These are phyloP conservation scores for Heliconius sara DNA, from an alignment of 2,888 invertebrate species.

Conservation along the genomic window DNA sequence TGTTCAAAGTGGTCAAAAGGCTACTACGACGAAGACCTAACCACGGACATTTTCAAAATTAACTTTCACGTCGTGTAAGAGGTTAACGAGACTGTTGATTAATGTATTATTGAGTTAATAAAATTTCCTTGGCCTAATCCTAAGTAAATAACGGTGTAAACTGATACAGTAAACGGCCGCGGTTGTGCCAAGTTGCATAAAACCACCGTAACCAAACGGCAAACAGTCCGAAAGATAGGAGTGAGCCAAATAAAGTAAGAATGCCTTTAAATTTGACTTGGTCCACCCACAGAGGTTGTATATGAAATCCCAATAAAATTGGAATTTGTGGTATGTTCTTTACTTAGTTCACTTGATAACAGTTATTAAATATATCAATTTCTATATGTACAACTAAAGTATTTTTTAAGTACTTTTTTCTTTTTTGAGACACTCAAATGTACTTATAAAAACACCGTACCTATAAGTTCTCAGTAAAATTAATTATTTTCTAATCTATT, in stretches of 20 bases:
- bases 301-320: constrained; percentile 51
- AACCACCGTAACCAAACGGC: constrained; percentile 30
- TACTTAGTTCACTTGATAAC: not conserved
- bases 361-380: not conserved
- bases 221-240: constrained; percentile 40
- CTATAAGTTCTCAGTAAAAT: not conserved
- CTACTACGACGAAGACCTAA: no score
- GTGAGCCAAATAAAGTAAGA: constrained; percentile 43
- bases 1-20: no score
- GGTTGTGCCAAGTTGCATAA: constrained; percentile 43
- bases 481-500: not conserved
- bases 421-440: not conserved
- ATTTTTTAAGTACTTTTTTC: no score
- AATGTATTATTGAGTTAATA: constrained; percentile 42
- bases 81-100: constrained; percentile 42
- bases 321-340: not conserved
- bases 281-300: constrained; percentile 49
- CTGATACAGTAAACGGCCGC: constrained; percentile 35
- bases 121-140: constrained; percentile 43
- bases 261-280: constrained; percentile 46
- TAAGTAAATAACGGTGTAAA: constrained; percentile 47
- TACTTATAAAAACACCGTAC: not conserved
- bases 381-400: not conserved
- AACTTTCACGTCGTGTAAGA: constrained; percentile 45
- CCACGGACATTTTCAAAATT: not conserved